Percentiles rank a stretch among this genome's conserved stretches.
Evolutionary conservation across 35 echinoderm and acorn worm species (phyloP).

Genomic region (Heliocidaris erythrogramma): DNA sequence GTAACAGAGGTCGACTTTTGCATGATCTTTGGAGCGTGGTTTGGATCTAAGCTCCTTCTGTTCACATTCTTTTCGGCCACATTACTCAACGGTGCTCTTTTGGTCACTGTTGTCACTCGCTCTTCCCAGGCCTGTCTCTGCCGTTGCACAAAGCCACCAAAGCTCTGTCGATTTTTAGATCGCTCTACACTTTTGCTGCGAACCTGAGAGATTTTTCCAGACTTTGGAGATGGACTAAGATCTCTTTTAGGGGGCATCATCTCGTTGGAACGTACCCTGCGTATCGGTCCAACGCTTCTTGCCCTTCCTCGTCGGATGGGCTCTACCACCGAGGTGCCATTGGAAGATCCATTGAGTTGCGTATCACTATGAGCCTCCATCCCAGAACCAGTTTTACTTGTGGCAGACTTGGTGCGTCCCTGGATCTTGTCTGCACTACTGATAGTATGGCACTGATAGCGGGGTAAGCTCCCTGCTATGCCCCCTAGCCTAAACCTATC

Average conservation of each 20-base stretch:
- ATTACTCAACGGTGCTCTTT: slow-evolving; percentile 23
- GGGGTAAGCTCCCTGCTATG: slow-evolving; percentile 32
- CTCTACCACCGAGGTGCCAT: slow-evolving; percentile 17
- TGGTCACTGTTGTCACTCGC: slow-evolving; percentile 27
- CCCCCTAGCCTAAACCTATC: background rate
- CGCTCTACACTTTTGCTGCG: slow-evolving; percentile 47
- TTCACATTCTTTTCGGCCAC: slow-evolving; percentile 8
- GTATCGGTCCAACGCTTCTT: slow-evolving; percentile 46
- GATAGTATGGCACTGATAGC: slow-evolving; percentile 36
- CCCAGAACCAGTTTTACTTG: slow-evolving; percentile 12
- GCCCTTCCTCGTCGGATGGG: slow-evolving; percentile 20
- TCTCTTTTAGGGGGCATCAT: slow-evolving; percentile 28
- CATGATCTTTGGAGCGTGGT: slow-evolving; percentile 45
- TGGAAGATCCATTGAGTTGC: slow-evolving; percentile 41
- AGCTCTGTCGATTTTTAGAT: slow-evolving; percentile 26
- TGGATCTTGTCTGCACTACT: slow-evolving; percentile 46
- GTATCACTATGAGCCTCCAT: slow-evolving; percentile 19
- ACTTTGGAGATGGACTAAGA: slow-evolving; percentile 36
- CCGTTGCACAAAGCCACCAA: slow-evolving; percentile 39
- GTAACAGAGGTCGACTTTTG: slow-evolving; percentile 5
- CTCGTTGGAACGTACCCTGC: slow-evolving; percentile 46
- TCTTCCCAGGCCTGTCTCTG: slow-evolving; percentile 44
- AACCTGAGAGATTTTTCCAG: background rate
- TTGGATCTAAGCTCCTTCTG: slow-evolving; percentile 39
- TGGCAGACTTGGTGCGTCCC: slow-evolving; percentile 15